phyloP scores from a whole-genome alignment of 2,113 vertebrate species.

The Aspiorhynchus laticeps region DNA sequence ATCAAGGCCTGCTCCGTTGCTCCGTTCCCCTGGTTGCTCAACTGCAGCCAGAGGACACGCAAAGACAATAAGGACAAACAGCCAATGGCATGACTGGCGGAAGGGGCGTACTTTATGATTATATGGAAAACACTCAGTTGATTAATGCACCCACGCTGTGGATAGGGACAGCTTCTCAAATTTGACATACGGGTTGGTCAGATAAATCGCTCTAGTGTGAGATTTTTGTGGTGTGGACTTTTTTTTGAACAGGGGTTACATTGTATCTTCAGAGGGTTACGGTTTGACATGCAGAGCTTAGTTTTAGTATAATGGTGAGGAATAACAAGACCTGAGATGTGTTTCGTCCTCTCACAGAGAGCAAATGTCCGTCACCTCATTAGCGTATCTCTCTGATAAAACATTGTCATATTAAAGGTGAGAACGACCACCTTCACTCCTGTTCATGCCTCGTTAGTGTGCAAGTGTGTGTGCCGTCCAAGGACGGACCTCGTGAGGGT shows the following conservation, averaged over 20 bases:
- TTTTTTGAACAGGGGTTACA: slow-evolving; percentile 19
- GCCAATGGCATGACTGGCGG: slow-evolving; percentile 53
- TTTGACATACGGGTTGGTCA: slow-evolving; percentile 42
- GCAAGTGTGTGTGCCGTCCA: slow-evolving; percentile 40
- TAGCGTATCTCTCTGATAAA: slow-evolving; percentile 47
- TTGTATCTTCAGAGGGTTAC: slow-evolving; percentile 1
- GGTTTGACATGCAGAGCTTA: slow-evolving; percentile 21
- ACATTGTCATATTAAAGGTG: slow-evolving; percentile 52
- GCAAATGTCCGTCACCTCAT: slow-evolving; percentile 49
- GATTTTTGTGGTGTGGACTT: slow-evolving; percentile 27
- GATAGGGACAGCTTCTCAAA: slow-evolving; percentile 50
- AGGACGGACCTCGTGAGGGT: slow-evolving; percentile 26
- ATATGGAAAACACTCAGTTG: slow-evolving; percentile 62
- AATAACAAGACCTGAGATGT: slow-evolving; percentile 7
- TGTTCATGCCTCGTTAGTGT: slow-evolving; percentile 46
- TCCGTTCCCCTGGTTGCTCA: slow-evolving; percentile 33
- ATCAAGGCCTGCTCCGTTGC: slow-evolving; percentile 52
- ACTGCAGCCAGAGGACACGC: slow-evolving; percentile 43
- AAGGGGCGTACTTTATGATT: slow-evolving; percentile 57
- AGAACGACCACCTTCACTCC: slow-evolving; percentile 48
- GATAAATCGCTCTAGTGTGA: slow-evolving; percentile 38
- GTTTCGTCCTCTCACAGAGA: slow-evolving; percentile 32
- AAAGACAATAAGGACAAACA: slow-evolving; percentile 59
- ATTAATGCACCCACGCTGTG: slow-evolving; percentile 50
- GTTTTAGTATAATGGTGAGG: slow-evolving; percentile 32